Base-by-base conservation (phyloP, 2,888 invertebrate species). In the Luffia ferchaultella region DNA sequence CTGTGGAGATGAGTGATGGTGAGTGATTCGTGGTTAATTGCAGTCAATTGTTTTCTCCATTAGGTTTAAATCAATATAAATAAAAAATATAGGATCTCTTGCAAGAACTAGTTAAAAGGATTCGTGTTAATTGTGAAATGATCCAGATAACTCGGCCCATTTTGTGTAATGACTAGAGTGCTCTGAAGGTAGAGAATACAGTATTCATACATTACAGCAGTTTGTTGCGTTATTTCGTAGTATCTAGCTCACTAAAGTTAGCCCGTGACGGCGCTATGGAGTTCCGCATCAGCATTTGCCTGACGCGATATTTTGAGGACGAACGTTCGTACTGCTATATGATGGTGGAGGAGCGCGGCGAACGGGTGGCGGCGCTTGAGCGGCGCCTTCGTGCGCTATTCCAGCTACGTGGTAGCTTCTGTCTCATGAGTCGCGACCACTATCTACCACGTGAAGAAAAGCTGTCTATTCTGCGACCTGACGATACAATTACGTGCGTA, bases 391-490 rank as follows among this genome's bases (percentile, higher is more conserved):
- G 63, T 47, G 61, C 56, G 16, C 58, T 64, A 51, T 69, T 71
- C 58, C 50, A 50, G 3, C 57, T 69, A 57, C 62, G 60, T 46
- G 62, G 57, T 18, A 55, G 50, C 42, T 57, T 61, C 43, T 52
- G 53, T 45, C 58, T 67, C 16, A 57, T 61, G 42, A 51, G 59
- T 41, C 60, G 58, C 50, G 75, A 72, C 0, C 67, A 68, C 56
- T 58, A 74, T 62, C 65, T 79, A 64, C 78, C 73, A 51, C 64
- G 65, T 41, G 62, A 54, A 49, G 78, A 79, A 62, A 67, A 70
- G 48, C 67, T 77, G 17, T 60, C 68, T 20, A 50, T 73, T 55
- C 65, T 77, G 52, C 58, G 52, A 7, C 65, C 63, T 41, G 69
- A 62, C 48, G 76, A 76, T 54, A 54, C 55, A 1, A 57, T 77